phyloP scores from a whole-genome alignment of 2,888 invertebrate genomes.

The Tenthredo notha region DNA sequence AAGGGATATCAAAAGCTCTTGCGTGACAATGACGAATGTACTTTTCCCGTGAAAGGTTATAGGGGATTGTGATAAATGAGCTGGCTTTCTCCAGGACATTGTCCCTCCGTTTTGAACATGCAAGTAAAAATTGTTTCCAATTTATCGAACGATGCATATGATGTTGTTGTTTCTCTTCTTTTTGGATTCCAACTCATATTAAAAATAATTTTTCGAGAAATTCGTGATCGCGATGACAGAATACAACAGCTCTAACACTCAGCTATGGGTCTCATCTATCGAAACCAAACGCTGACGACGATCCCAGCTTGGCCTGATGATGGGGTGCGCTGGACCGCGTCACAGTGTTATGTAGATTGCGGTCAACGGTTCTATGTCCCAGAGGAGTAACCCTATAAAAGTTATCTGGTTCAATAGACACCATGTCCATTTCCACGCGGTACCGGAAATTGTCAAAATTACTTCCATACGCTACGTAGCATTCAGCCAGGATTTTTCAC shows the following conservation, averaged over 20 bases:
- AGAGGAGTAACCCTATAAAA: neutral
- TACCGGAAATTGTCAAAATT: neutral
- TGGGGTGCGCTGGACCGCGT: neutral
- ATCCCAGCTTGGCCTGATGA: neutral
- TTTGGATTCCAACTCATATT: neutral
- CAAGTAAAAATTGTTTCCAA: neutral
- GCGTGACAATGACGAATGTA: neutral
- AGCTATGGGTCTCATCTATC: neutral
- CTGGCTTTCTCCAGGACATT: neutral
- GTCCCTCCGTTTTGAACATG: neutral
- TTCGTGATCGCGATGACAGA: neutral
- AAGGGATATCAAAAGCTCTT: neutral
- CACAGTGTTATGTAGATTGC: neutral
- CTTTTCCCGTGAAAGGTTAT: neutral
- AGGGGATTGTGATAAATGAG: neutral
- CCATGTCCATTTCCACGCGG: neutral
- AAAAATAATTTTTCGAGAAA: neutral
- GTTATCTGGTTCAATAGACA: neutral
- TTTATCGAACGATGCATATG: neutral
- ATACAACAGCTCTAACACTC: neutral
- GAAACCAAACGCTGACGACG: too few relatives aligned
- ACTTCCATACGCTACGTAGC: constrained; percentile 3
- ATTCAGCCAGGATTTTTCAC: neutral
- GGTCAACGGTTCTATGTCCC: neutral
- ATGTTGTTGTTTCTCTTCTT: neutral